phyloP scores from a whole-genome alignment of 1,140 invertebrate genomes.

The Lepidostoma basale region DNA sequence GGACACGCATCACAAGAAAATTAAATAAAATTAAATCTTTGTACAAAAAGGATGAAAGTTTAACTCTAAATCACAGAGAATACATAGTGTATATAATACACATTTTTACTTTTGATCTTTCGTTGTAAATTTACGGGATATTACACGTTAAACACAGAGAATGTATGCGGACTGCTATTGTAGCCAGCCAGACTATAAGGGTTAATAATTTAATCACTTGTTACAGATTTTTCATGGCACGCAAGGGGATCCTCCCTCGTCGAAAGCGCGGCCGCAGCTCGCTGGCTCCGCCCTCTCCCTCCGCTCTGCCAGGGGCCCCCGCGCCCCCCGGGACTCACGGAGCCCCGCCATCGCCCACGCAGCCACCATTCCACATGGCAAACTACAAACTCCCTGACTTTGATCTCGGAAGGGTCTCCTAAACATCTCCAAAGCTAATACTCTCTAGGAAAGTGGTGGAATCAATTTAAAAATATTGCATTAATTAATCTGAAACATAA shows the following conservation, averaged over 20 bases:
- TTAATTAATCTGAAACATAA: neutral
- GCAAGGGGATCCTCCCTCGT: constrained; percentile 77
- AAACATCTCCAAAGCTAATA: constrained; percentile 2
- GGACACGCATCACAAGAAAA: too few relatives aligned
- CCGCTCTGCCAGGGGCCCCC: constrained; percentile 44
- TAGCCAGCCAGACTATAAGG: too few relatives aligned
- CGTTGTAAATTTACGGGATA: neutral
- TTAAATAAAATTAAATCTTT: too few relatives aligned
- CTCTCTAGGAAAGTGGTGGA: neutral
- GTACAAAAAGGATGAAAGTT: too few relatives aligned
- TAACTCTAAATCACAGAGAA: too few relatives aligned
- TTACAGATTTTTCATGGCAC: constrained; percentile 79
- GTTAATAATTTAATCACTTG: neutral
- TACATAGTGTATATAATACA: too few relatives aligned
- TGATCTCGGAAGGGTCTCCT: constrained; percentile 47
- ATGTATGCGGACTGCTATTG: too few relatives aligned
- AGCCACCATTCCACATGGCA: constrained; percentile 74
- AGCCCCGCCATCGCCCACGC: constrained; percentile 61
- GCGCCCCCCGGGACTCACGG: constrained; percentile 37
- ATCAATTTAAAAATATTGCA: neutral
- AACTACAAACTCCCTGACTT: constrained; percentile 72
- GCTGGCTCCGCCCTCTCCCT: constrained; percentile 44
- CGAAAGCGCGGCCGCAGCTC: constrained; percentile 71
- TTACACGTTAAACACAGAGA: too few relatives aligned
- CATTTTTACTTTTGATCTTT: neutral